Evolutionary conservation across 2,797 vertebrate species (phyloP).

Genomic region (Sebastes elongatus): DNA sequence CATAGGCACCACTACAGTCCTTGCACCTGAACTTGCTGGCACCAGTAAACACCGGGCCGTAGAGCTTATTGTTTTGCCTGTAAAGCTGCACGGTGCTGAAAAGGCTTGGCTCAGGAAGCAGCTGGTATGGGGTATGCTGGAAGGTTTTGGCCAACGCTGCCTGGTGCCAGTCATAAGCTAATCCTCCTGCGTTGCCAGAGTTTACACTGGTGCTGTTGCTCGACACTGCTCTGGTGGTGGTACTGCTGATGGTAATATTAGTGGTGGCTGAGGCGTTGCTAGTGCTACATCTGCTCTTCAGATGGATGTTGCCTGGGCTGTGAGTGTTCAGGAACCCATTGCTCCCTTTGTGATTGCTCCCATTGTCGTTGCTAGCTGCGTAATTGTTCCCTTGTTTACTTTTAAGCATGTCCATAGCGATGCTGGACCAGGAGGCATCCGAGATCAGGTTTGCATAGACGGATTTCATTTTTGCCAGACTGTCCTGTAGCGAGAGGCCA

Average conservation of each 20-base stretch:
- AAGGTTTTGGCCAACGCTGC: slow-evolving; percentile 96
- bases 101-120: slow-evolving; percentile 96
- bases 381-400: slow-evolving; percentile 87
- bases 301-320: slow-evolving; percentile 64
- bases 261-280: slow-evolving; percentile 65
- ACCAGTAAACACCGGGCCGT: slow-evolving; percentile 96
- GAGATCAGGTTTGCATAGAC: slow-evolving; percentile 98
- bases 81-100: slow-evolving; percentile 99
- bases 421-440: slow-evolving; percentile 95
- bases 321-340: slow-evolving; percentile 76
- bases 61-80: slow-evolving; percentile 97
- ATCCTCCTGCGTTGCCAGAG: slow-evolving; percentile 81
- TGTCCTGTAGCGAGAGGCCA: slow-evolving; percentile 91
- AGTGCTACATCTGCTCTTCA: slow-evolving; percentile 73
- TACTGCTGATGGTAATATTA: slow-evolving; percentile 71
- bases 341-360: slow-evolving; percentile 84
- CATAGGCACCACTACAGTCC: slow-evolving; percentile 97
- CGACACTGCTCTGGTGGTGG: slow-evolving; percentile 70
- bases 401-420: slow-evolving; percentile 89
- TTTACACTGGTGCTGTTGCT: slow-evolving; percentile 75
- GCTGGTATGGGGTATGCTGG: slow-evolving; percentile 93
- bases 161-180: slow-evolving; percentile 89
- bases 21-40: slow-evolving; percentile 99
- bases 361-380: slow-evolving; percentile 80
- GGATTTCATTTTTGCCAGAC: slow-evolving; percentile 97